These are phyloP conservation scores for Thaleichthys pacificus DNA, from an alignment of 2,797 vertebrate genomes.

Conservation along the genomic window DNA sequence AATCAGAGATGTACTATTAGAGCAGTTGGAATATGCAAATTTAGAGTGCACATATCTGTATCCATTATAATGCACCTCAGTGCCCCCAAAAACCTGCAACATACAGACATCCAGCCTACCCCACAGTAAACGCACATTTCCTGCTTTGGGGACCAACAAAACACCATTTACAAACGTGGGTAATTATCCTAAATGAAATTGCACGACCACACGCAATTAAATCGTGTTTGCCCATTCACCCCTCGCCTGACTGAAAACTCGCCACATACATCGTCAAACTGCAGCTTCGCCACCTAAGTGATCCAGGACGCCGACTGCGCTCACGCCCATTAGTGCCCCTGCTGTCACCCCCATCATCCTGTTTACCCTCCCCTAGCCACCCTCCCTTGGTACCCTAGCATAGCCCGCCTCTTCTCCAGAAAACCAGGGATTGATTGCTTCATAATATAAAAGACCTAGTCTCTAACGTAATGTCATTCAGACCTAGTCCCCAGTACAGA, in stretches of 20 bases:
- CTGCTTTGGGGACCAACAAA: constrained; percentile 7
- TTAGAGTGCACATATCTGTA: too few relatives aligned
- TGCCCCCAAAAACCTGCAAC: not conserved
- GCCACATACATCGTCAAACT: constrained; percentile 27
- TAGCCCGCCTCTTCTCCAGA: constrained; percentile 32
- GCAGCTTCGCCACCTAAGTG: constrained; percentile 14
- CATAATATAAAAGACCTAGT: constrained; percentile 34
- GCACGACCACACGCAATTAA: constrained; percentile 46
- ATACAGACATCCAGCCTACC: not conserved
- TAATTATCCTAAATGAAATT: constrained; percentile 47
- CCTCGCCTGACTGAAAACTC: constrained; percentile 40
- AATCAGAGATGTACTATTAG: not conserved
- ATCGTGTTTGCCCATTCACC: constrained; percentile 43
- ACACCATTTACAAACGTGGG: constrained; percentile 22
- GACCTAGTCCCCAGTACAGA: not conserved
- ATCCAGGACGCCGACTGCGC: constrained; percentile 15
- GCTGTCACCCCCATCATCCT: not conserved
- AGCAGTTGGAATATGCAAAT: too few relatives aligned
- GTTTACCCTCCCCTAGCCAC: constrained; percentile 9
- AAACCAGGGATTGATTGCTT: constrained; percentile 40
- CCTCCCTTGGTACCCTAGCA: constrained; percentile 20
- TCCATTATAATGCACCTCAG: too few relatives aligned
- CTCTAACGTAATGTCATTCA: constrained; percentile 19
- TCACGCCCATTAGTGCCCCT: constrained; percentile 37
- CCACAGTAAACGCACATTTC: constrained; percentile 8